phyloP scores from a whole-genome alignment of 2,888 invertebrate genomes.

The Alsophila aescularia region DNA sequence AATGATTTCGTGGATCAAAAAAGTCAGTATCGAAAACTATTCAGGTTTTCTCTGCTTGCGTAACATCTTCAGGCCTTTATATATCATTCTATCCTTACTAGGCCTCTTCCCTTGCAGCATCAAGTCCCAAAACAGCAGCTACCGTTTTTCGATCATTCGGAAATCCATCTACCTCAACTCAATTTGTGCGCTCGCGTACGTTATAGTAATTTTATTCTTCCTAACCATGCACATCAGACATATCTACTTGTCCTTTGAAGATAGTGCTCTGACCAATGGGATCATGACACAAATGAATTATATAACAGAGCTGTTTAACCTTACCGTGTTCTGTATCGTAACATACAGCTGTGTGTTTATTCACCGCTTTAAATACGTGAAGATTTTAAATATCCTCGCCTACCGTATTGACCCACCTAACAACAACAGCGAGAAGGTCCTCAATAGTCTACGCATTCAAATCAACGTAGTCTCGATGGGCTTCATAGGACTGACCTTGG shows the following conservation, averaged over 20 bases:
- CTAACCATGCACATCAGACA: slow-evolving; percentile 53
- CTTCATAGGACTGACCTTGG: slow-evolving; percentile 39
- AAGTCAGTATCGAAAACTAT: slow-evolving; percentile 28
- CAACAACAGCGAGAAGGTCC: slow-evolving; percentile 39
- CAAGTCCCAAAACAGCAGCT: slow-evolving; percentile 43
- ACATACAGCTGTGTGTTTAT: slow-evolving; percentile 56
- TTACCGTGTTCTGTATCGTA: slow-evolving; percentile 48
- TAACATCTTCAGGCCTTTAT: slow-evolving; percentile 52
- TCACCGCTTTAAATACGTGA: slow-evolving; percentile 56
- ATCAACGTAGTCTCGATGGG: slow-evolving; percentile 45
- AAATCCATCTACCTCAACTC: slow-evolving; percentile 65
- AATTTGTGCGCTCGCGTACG: slow-evolving; percentile 50
- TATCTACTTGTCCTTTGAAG: slow-evolving; percentile 46
- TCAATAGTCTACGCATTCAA: slow-evolving; percentile 49
- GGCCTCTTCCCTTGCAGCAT: slow-evolving; percentile 58
- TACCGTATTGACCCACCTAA: slow-evolving; percentile 48
- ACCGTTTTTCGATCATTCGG: slow-evolving; percentile 44
- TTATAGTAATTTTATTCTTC: slow-evolving; percentile 51
- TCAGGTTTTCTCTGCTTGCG: slow-evolving; percentile 31
- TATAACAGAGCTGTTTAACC: slow-evolving; percentile 53
- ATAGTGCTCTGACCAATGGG: slow-evolving; percentile 51
- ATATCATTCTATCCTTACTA: slow-evolving; percentile 46
- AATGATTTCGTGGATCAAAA: slow-evolving; percentile 43
- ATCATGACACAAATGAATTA: slow-evolving; percentile 66
- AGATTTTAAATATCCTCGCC: slow-evolving; percentile 57